A percentile compares a stretch with the other conserved stretches of the same genome.
Evolutionary conservation across 1,140 invertebrate species (phyloP).

Genomic region (Cepaea nemoralis): DNA sequence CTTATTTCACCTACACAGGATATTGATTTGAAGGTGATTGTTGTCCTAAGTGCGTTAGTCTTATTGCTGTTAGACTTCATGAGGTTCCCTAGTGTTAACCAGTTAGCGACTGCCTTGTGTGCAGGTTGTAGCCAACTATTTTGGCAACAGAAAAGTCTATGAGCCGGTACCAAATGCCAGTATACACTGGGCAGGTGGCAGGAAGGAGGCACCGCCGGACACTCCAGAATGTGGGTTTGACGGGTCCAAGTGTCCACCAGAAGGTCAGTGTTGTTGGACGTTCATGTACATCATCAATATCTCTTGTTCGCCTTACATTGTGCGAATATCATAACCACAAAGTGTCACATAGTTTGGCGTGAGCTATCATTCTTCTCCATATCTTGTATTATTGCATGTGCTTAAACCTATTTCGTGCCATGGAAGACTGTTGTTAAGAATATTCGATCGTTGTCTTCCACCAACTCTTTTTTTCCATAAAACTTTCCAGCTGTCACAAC

Average conservation of each 20-base stretch:
- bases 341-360: background rate
- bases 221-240: constrained; percentile 93
- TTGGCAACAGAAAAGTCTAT: constrained; percentile 79
- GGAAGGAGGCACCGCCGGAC: constrained; percentile 81
- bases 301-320: background rate
- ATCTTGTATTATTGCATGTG: too few species aligned
- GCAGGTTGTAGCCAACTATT: constrained; percentile 88
- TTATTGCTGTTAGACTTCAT: too few species aligned
- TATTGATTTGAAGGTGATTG: too few species aligned
- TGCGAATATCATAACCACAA: background rate
- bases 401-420: too few species aligned
- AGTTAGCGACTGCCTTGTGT: constrained; percentile 7
- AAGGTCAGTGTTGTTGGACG: constrained; percentile 70
- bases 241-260: constrained; percentile 83
- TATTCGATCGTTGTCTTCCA: too few species aligned
- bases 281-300: too few species aligned
- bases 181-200: constrained; percentile 92
- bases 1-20: too few species aligned
- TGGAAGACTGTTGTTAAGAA: too few species aligned
- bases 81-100: too few species aligned
- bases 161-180: constrained; percentile 79
- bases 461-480: too few species aligned
- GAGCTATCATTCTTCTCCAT: background rate
- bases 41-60: too few species aligned
- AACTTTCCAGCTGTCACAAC: too few species aligned